A percentile compares a stretch with the other conserved stretches of the same genome.
Conservation (phyloP, 2,797 vertebrate genomes). For the Perodicticus potto region DNA sequence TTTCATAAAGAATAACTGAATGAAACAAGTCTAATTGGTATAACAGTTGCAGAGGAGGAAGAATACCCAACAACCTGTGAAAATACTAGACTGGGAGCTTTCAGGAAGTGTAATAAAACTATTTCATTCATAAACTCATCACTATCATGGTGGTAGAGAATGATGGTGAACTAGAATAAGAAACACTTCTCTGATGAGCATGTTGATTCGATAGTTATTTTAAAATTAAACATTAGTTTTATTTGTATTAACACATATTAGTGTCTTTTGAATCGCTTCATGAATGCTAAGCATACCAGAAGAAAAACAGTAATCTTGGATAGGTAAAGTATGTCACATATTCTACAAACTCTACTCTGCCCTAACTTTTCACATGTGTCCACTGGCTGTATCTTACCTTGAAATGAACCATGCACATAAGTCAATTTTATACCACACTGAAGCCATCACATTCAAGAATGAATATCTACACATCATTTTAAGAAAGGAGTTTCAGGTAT, state of each 20-base stretch:
- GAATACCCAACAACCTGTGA: neutral
- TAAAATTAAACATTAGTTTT: neutral
- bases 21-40: neutral
- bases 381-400: neutral
- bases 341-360: neutral
- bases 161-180: neutral
- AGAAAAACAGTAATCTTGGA: neutral
- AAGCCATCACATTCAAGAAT: neutral
- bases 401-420: neutral
- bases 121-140: neutral
- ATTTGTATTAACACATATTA: neutral
- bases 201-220: neutral
- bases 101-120: neutral
- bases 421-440: neutral
- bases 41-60: neutral
- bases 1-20: neutral
- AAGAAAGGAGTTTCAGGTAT: neutral
- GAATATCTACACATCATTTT: neutral
- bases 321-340: neutral
- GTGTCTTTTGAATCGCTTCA: neutral
- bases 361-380: neutral
- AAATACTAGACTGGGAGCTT: neutral
- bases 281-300: neutral
- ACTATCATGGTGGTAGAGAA: neutral
- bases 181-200: neutral